Percentiles rank a stretch among this genome's conserved stretches.
phyloP scores from a whole-genome alignment of 2,113 vertebrate species.

The Psammodynastes pulverulentus region DNA sequence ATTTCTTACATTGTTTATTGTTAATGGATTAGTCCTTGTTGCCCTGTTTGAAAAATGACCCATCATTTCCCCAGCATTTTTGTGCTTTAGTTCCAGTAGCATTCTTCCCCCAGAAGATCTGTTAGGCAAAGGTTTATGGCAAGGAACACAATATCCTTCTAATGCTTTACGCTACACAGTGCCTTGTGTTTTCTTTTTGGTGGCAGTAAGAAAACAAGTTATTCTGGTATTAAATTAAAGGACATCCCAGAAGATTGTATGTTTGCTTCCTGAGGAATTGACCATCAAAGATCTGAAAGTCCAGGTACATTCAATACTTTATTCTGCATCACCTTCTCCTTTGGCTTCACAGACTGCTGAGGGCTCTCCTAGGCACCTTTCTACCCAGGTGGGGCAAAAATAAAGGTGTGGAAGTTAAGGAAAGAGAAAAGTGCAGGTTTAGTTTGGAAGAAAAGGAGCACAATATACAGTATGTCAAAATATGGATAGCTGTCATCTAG shows the following conservation, averaged over 20 bases:
- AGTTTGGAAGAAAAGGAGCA: background rate
- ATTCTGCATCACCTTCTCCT: background rate
- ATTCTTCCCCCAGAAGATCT: constrained; percentile 12
- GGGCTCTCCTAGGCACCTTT: background rate
- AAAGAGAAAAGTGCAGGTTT: background rate
- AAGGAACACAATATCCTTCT: constrained; percentile 1
- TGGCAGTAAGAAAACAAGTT: background rate
- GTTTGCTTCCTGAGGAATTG: background rate
- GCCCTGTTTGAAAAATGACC: constrained; percentile 12
- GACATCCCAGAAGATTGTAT: background rate
- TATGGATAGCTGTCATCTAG: background rate
- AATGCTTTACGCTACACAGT: background rate
- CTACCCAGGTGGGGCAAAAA: background rate
- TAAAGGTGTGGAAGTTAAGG: background rate
- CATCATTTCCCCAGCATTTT: background rate
- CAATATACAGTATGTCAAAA: background rate
- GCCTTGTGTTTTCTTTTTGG: background rate
- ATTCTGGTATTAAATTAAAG: background rate
- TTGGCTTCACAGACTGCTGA: background rate
- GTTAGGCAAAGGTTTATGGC: constrained; percentile 14
- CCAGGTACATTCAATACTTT: background rate
- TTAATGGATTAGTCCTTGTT: background rate
- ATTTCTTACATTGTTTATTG: constrained; percentile 11
- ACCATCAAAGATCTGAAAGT: background rate
- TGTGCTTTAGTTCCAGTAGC: background rate